Evolutionary conservation across 2,888 invertebrate species (phyloP), one percentile per base, ranked within the genome.

Genomic region (Lumbricus terrestris): DNA sequence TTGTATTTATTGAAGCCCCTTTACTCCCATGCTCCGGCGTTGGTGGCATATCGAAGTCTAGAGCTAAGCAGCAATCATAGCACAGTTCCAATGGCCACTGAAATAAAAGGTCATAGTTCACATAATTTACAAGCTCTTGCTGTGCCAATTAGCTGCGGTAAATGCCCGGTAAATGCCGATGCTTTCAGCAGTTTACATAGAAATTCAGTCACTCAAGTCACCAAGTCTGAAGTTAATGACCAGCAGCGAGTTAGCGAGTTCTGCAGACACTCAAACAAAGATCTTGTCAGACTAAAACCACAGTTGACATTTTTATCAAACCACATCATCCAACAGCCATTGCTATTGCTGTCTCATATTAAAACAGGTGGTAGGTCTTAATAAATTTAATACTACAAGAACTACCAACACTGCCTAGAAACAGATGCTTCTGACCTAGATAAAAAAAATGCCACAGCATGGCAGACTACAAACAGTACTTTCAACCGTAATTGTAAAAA

Each of bases 291-390:
- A 29, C 69, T 69, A 69, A n/a, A n/a, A 69, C 69, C 69, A 69
- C 69, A 69, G n/a, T n/a, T n/a, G n/a, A 69, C 69, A 69, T n/a
- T 69, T n/a, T 69, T 69, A 69, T 69, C 69, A 69, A 69, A n/a
- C n/a, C 69, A n/a, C 29, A 69, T 69, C 69, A 69, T 69, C 69
- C 69, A 69, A 69, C 69, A 69, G 8, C 69, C 69, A n/a, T 69
- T n/a, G 69, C n/a, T 47, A 6, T 40, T n/a, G n/a, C 47, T 69
- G 54, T 54, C 69, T n/a, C 29, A 69, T 69, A n/a, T n/a, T n/a
- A n/a, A 69, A 69, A n/a, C 69, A 69, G 69, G 69, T 69, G 69
- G 69, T 69, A 69, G 69, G 69, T 47, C 69, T 8, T 69, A 69
- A 69, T 69, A 69, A 69, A 69, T n/a, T n/a, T n/a, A n/a, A n/a